These are phyloP conservation scores for Phlogophora meticulosa DNA, from an alignment of 2,888 invertebrate species.

Conservation along the genomic window DNA sequence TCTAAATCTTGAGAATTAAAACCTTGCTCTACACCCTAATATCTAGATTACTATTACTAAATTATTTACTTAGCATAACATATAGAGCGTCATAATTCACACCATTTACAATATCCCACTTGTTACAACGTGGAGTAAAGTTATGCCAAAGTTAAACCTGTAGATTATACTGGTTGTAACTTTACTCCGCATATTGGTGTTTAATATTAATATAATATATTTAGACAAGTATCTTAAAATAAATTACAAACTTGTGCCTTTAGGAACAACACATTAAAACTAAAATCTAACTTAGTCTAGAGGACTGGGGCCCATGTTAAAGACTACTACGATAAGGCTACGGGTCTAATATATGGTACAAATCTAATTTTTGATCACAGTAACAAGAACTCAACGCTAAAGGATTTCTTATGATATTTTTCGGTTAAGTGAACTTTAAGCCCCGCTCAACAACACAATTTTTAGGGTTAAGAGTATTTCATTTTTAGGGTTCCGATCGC, in stretches of 20 bases:
- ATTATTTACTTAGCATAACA: conserved; percentile 34
- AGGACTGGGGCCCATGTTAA: conserved; percentile 46
- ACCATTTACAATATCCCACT: conserved; percentile 24
- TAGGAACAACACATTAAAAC: conserved; percentile 44
- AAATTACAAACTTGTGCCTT: conserved; percentile 50
- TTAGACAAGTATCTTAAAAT: conserved; percentile 8
- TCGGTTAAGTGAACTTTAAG: no score
- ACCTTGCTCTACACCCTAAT: conserved; percentile 8
- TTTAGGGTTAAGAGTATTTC: no score
- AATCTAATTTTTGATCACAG: conserved; percentile 9
- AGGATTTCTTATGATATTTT: background rate
- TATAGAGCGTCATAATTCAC: conserved; percentile 28
- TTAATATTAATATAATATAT: conserved; percentile 8
- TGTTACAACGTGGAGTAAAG: no score
- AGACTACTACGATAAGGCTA: conserved; percentile 63
- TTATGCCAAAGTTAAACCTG: no score
- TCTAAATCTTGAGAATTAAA: conserved; percentile 2
- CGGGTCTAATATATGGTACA: conserved; percentile 53
- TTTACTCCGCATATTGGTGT: background rate
- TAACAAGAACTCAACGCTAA: conserved; percentile 17
- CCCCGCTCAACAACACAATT: no score
- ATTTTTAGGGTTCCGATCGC: no score
- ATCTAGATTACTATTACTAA: background rate
- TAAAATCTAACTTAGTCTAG: conserved; percentile 18
- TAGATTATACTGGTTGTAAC: no score